These are phyloP conservation scores for Stenurella melanura DNA, from an alignment of 2,888 invertebrate genomes.

Conservation along the genomic window DNA sequence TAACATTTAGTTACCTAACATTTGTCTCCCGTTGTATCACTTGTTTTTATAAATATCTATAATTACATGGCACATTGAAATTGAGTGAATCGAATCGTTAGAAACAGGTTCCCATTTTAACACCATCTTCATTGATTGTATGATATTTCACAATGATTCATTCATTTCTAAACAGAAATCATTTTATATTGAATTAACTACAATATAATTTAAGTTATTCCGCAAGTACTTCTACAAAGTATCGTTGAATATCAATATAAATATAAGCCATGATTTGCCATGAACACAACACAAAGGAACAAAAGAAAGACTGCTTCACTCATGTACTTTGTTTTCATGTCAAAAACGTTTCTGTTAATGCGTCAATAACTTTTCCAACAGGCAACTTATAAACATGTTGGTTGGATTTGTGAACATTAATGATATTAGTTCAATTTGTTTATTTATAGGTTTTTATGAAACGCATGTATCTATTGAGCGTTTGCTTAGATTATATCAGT, in stretches of 20 bases:
- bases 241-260: background rate
- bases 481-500: too few relatives aligned
- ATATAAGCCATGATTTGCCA: background rate
- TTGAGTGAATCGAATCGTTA: background rate
- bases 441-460: too few relatives aligned
- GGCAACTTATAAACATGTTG: too few relatives aligned
- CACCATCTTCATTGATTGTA: background rate
- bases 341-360: background rate
- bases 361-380: background rate
- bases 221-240: constrained; percentile 1
- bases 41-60: background rate
- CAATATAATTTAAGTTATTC: background rate
- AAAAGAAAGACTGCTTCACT: background rate
- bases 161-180: constrained; percentile 1
- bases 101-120: background rate
- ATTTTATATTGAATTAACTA: background rate
- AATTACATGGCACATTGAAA: background rate
- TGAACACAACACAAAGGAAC: background rate
- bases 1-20: background rate
- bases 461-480: too few relatives aligned
- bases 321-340: background rate
- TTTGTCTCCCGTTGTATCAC: background rate
- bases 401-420: too few relatives aligned
- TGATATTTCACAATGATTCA: background rate
- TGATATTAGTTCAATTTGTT: too few relatives aligned